Conservation (phyloP, 1,140 invertebrate species). For the Leptopilina boulardi region DNA sequence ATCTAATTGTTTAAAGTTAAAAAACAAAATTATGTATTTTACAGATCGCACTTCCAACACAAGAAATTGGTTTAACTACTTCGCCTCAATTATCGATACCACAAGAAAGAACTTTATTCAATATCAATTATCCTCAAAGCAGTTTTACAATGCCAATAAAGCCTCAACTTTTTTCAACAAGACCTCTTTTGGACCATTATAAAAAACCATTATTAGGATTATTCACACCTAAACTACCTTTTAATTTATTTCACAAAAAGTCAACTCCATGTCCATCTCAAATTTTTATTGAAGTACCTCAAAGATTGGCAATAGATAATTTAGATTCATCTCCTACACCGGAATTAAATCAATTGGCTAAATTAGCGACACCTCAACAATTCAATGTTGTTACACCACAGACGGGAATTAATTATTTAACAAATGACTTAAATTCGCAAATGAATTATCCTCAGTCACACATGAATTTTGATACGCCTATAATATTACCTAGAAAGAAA, state of each 20-base stretch:
- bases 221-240: background rate
- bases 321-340: background rate
- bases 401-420: too few relatives aligned
- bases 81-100: background rate
- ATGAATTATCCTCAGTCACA: too few relatives aligned
- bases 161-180: background rate
- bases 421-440: too few relatives aligned
- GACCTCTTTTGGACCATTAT: background rate
- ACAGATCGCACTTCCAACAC: background rate
- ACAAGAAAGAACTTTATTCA: background rate
- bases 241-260: background rate
- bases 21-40: constrained; percentile 7
- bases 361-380: too few relatives aligned
- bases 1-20: too few relatives aligned
- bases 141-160: too few relatives aligned
- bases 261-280: background rate
- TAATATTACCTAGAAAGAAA: too few relatives aligned
- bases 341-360: background rate
- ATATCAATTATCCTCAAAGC: background rate
- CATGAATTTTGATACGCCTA: too few relatives aligned
- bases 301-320: background rate
- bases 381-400: too few relatives aligned
- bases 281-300: background rate
- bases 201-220: background rate
- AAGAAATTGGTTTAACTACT: background rate